Evolutionary conservation across 2,113 vertebrate species (phyloP).

Genomic region (Corydoras sp.): DNA sequence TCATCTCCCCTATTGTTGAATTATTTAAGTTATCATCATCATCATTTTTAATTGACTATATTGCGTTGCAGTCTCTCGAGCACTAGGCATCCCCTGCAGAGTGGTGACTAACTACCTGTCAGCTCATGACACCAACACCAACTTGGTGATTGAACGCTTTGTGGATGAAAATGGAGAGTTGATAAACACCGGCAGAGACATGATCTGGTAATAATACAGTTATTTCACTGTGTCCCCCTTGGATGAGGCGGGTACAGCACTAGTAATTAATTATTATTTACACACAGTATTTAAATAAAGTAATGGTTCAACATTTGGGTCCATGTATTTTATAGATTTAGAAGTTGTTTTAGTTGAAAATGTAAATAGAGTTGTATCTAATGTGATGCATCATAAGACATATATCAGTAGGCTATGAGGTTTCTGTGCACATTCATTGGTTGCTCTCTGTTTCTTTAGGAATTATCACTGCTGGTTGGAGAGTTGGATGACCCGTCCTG

Average conservation of each 20-base stretch:
- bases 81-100: conserved; percentile 80
- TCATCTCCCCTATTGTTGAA: too few relatives aligned
- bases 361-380: background rate
- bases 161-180: conserved; percentile 60
- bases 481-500: conserved; percentile 85
- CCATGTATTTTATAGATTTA: too few relatives aligned
- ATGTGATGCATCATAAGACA: background rate
- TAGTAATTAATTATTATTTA: too few relatives aligned
- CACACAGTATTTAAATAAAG: too few relatives aligned
- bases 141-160: conserved; percentile 81
- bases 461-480: conserved; percentile 97
- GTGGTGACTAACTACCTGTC: conserved; percentile 86
- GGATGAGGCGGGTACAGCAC: too few relatives aligned
- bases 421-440: background rate
- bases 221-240: too few relatives aligned
- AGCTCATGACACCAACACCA: conserved; percentile 83
- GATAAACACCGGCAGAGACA: conserved; percentile 62
- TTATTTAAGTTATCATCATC: too few relatives aligned
- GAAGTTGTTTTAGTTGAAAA: background rate
- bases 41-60: too few relatives aligned
- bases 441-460: conserved; percentile 59
- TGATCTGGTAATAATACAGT: conserved; percentile 75
- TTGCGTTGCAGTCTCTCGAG: conserved; percentile 71
- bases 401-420: background rate
- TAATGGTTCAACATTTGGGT: too few relatives aligned